Evolutionary conservation across 2,888 invertebrate species (phyloP).

Genomic region (Chydorus sphaericus): DNA sequence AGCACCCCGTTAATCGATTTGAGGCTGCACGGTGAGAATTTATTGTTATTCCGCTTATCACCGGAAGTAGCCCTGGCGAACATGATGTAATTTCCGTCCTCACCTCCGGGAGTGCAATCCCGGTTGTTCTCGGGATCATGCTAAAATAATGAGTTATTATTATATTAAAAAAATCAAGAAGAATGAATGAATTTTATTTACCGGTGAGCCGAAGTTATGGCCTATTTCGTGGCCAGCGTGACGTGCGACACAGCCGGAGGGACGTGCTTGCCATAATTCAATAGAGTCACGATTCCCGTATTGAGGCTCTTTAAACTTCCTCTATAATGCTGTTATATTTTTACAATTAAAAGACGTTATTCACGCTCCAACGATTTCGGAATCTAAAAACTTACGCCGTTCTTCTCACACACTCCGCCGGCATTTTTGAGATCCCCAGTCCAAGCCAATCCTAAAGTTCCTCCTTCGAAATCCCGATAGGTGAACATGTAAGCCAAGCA

Average conservation of each 20-base stretch:
- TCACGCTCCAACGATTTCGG: background rate
- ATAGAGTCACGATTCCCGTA: conserved; percentile 91
- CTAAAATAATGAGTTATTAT: conserved; percentile 35
- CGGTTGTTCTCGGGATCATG: conserved; percentile 68
- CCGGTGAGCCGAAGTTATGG: conserved; percentile 96
- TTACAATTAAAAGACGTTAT: background rate
- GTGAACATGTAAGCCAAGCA: conserved; percentile 98
- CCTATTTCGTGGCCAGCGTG: conserved; percentile 98
- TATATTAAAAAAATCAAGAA: background rate
- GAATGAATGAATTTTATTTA: conserved; percentile 27
- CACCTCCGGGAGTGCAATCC: conserved; percentile 82
- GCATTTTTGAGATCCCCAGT: conserved; percentile 91
- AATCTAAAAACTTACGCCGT: conserved; percentile 46
- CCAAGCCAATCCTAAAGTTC: conserved; percentile 93
- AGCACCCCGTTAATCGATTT: conserved; percentile 83
- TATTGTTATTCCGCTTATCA: conserved; percentile 93
- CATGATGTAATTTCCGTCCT: conserved; percentile 98
- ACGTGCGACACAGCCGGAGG: conserved; percentile 97
- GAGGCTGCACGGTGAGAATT: conserved; percentile 87
- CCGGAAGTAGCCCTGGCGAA: conserved; percentile 97
- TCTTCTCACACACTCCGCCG: conserved; percentile 95
- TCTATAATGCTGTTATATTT: conserved; percentile 63
- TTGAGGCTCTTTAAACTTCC: conserved; percentile 87
- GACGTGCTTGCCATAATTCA: conserved; percentile 96
- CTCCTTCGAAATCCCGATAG: conserved; percentile 90